phyloP scores from a whole-genome alignment of 2,113 vertebrate genomes.

The Solenodon paradoxus region DNA sequence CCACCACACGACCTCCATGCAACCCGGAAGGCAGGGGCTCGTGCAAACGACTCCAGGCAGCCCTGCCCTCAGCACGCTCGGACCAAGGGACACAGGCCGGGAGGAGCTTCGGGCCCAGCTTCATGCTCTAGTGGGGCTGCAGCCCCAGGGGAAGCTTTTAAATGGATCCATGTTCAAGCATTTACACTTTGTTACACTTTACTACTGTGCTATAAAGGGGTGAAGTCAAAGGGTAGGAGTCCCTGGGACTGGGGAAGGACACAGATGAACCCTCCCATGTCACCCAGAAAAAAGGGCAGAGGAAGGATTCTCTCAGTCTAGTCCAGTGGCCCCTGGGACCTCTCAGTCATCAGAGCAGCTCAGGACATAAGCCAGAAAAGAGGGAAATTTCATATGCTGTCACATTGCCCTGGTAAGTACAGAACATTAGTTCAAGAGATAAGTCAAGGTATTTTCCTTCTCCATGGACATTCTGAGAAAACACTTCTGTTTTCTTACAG shows the following conservation, averaged over 20 bases:
- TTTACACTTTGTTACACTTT: too few species aligned
- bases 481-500: not conserved
- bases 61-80: not conserved
- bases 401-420: not conserved
- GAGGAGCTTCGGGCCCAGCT: not conserved
- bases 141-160: not conserved
- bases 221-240: not conserved
- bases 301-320: too few species aligned
- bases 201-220: not conserved
- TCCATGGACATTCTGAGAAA: not conserved
- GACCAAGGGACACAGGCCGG: accelerated
- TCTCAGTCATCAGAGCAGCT: not conserved
- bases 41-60: not conserved
- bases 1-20: not conserved
- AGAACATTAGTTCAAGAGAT: not conserved
- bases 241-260: not conserved
- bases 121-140: not conserved
- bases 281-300: not conserved
- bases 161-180: not conserved
- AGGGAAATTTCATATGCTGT: accelerated
- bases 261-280: not conserved
- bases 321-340: not conserved
- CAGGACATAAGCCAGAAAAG: not conserved
- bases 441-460: not conserved
- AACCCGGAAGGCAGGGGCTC: not conserved